Evolutionary conservation across 2,797 vertebrate genomes (phyloP).

Genomic region (Pantherophis alleghaniensis): DNA sequence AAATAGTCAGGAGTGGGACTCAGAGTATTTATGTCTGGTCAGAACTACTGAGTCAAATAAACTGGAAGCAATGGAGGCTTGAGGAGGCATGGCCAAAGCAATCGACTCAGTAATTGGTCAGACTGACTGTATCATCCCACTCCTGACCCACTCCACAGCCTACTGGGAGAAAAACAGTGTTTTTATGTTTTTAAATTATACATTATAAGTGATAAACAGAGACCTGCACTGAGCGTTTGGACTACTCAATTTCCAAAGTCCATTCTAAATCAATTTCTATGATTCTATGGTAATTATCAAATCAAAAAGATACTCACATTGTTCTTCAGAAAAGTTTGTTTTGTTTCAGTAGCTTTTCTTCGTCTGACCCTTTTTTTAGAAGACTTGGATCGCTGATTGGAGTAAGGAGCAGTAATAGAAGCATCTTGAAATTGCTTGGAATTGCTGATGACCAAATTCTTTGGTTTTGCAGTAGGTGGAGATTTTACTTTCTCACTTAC

Average conservation of each 20-base stretch:
- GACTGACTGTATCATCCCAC: no score
- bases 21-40: no score
- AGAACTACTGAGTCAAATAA: no score
- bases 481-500: constrained; percentile 61
- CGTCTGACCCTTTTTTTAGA: constrained; percentile 55
- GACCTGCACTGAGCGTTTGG: neutral
- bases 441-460: constrained; percentile 48
- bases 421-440: constrained; percentile 61
- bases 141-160: no score
- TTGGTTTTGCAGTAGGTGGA: constrained; percentile 44
- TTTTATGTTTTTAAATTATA: neutral
- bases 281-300: neutral
- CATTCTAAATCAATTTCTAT: neutral
- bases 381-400: constrained; percentile 62
- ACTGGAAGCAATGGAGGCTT: no score
- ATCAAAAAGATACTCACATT: constrained; percentile 75
- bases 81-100: no score
- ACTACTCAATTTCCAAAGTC: neutral
- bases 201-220: constrained; percentile 7
- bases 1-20: no score
- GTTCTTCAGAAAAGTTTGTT: constrained; percentile 86
- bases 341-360: constrained; percentile 83
- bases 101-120: no score
- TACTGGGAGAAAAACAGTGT: neutral
- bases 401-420: constrained; percentile 52